These are phyloP conservation scores for Cyphomyrus plagiostoma DNA, from an alignment of 2,113 vertebrate species.

Conservation along the genomic window DNA sequence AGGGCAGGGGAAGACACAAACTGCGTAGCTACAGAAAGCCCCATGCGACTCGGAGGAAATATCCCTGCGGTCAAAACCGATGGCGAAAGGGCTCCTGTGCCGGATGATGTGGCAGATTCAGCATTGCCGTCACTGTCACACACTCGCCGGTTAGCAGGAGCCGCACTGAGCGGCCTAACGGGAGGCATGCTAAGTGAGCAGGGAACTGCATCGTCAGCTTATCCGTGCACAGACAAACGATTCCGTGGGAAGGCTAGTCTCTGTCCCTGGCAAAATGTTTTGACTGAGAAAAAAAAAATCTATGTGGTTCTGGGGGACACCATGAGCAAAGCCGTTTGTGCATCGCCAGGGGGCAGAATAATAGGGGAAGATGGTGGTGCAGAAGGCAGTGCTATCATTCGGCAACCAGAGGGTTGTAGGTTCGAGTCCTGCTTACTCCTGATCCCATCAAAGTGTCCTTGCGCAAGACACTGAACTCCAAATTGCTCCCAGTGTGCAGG, in stretches of 20 bases:
- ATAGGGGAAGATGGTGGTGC: no score
- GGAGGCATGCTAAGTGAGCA: neutral
- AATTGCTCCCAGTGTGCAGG: no score
- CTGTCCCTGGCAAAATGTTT: neutral
- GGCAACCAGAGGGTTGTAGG: no score
- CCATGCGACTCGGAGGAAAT: neutral
- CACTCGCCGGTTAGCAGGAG: neutral
- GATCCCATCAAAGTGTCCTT: no score
- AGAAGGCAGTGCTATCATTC: no score
- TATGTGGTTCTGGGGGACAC: neutral
- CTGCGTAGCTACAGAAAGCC: neutral
- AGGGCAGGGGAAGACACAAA: neutral
- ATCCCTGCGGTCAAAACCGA: neutral
- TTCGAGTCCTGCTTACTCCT: no score
- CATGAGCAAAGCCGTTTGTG: neutral
- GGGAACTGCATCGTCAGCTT: neutral
- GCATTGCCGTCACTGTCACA: neutral
- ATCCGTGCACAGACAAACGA: no score
- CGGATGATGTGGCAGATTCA: neutral
- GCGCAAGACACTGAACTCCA: no score
- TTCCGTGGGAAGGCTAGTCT: no score
- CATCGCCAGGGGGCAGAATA: neutral
- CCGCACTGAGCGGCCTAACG: neutral
- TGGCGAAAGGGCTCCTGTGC: neutral
- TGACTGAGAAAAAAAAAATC: neutral